Conservation (phyloP, 2,113 vertebrate species). For the Paracanthobrama guichenoti region DNA sequence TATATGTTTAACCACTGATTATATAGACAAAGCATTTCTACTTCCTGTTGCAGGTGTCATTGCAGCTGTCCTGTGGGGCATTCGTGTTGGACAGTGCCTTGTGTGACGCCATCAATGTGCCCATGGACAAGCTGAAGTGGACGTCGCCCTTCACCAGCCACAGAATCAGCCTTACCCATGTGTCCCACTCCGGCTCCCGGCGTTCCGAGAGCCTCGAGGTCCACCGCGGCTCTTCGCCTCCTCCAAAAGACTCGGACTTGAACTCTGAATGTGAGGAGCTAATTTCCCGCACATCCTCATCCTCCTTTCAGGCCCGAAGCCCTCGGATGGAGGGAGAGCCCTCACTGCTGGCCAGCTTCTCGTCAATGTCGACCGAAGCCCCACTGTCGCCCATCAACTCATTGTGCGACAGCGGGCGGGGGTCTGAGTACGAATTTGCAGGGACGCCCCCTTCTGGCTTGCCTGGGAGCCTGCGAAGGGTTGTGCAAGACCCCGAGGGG, state of each 20-base stretch:
- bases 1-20: neutral
- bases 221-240: constrained; percentile 42
- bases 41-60: constrained; percentile 76
- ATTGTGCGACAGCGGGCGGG: constrained; percentile 47
- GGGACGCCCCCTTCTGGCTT: constrained; percentile 45
- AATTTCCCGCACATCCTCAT: constrained; percentile 36
- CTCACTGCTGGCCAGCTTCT: constrained; percentile 52
- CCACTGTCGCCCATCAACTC: neutral
- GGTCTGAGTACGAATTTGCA: constrained; percentile 28
- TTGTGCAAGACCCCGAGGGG: constrained; percentile 73
- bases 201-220: constrained; percentile 59
- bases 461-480: constrained; percentile 51
- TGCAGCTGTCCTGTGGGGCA: constrained; percentile 90
- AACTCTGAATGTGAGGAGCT: constrained; percentile 29
- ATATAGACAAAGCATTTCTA: neutral
- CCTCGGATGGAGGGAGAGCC: constrained; percentile 54
- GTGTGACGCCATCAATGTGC: constrained; percentile 81
- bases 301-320: constrained; percentile 56
- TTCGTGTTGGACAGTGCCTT: constrained; percentile 84
- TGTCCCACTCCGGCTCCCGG: constrained; percentile 68
- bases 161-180: constrained; percentile 78
- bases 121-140: constrained; percentile 95
- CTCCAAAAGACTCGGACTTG: constrained; percentile 53
- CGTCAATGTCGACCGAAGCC: constrained; percentile 63
- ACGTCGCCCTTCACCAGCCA: constrained; percentile 90